phyloP scores from a whole-genome alignment of 1,140 invertebrate genomes.

The Drosophila bipectinata region DNA sequence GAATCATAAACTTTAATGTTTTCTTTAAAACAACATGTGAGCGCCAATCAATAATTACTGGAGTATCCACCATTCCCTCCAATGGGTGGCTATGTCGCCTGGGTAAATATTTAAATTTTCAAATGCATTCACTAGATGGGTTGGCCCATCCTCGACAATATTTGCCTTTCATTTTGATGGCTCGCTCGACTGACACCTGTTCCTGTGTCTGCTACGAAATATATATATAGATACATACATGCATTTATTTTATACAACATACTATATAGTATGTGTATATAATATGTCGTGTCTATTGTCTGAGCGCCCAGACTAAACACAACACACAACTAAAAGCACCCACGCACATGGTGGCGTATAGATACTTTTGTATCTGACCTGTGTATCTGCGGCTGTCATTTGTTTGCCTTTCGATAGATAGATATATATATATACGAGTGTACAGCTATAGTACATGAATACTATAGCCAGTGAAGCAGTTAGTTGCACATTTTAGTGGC shows the following conservation, averaged over 20 bases:
- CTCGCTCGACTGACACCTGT: slow-evolving; percentile 56
- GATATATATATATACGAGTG: not conserved
- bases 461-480: slow-evolving; percentile 6
- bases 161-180: slow-evolving; percentile 51
- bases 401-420: slow-evolving; percentile 38
- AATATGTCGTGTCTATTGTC: slow-evolving; percentile 45
- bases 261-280: slow-evolving; percentile 5
- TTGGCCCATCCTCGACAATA: slow-evolving; percentile 21
- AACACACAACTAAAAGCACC: slow-evolving; percentile 65
- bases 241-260: slow-evolving; percentile 9
- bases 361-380: slow-evolving; percentile 43
- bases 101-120: slow-evolving; percentile 37
- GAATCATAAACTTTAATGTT: not conserved
- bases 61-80: not conserved
- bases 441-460: not conserved
- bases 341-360: slow-evolving; percentile 26
- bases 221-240: not conserved
- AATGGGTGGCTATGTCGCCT: not conserved
- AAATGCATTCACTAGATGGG: slow-evolving; percentile 21
- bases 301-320: slow-evolving; percentile 66
- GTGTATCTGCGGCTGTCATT: slow-evolving; percentile 50
- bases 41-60: slow-evolving; percentile 11
- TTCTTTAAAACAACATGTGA: not conserved
- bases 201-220: slow-evolving; percentile 12
- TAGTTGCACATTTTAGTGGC: slow-evolving; percentile 40